These are phyloP conservation scores for Quadriops clusia DNA, from an alignment of 2,888 invertebrate species.

Conservation along the genomic window DNA sequence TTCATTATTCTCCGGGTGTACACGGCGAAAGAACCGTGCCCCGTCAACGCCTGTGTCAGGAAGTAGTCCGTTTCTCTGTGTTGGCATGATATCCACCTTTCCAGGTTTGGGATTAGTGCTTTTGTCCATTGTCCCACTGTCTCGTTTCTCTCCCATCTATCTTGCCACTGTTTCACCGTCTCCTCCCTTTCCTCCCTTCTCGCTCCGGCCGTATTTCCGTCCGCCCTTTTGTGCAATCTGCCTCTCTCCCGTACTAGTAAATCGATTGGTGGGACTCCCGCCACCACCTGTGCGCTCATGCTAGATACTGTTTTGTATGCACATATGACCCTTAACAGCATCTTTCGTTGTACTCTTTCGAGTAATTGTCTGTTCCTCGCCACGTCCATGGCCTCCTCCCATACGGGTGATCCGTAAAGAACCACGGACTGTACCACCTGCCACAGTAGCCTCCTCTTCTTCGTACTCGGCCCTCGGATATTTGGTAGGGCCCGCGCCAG, in stretches of 20 bases:
- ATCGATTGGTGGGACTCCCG: constrained; percentile 4
- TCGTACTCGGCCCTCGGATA: background rate
- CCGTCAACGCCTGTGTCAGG: no score
- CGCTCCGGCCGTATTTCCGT: no score
- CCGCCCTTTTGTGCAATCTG: no score
- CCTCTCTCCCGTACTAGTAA: constrained; percentile 3
- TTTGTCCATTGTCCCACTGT: no score
- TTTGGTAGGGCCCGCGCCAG: constrained; percentile 1
- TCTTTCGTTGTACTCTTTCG: background rate
- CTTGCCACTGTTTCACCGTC: no score
- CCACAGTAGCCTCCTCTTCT: background rate
- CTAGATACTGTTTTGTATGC: constrained; percentile 3
- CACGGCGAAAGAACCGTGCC: no score
- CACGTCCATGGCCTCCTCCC: background rate
- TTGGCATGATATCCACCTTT: no score
- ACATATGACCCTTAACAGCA: background rate
- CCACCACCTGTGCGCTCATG: background rate
- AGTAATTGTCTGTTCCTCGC: background rate
- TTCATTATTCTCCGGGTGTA: background rate
- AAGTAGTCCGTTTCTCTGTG: no score
- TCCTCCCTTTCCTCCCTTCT: no score
- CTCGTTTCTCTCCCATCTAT: no score
- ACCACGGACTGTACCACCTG: background rate
- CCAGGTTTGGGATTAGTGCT: no score
- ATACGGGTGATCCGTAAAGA: background rate